Evolutionary conservation across 2,888 invertebrate species (phyloP), one percentile per base, ranked within the genome.

Genomic region (Drosophila paranaensis): DNA sequence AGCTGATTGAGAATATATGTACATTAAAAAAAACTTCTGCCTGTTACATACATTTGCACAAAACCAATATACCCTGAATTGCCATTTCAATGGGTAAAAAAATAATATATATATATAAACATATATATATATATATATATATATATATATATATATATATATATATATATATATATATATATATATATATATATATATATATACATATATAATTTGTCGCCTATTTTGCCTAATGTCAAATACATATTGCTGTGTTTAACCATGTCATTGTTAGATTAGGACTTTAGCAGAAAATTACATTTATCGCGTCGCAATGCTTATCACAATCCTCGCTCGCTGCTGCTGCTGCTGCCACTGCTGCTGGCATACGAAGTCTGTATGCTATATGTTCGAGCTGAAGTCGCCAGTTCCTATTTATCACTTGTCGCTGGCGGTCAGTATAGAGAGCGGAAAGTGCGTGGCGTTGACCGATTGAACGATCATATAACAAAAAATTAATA

Each of bases 381-480:
- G 20, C 11, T 2, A 5, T 11, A 0, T 13, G 8, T 6, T 56
- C 14, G 5, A 25, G 8, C 25, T 8, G n/a, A 3, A 6, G 9
- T 30, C 42, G 30, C 54, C 54, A 74, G 74, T 74, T 71, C 48
- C 20, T n/a, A 13, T 25, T 46, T 25, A 40, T 40, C 42, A 43
- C 35, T 61, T 37, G 71, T 9, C 39, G 54, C 27, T 10, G 10
- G 3, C 60, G 65, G 74, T 75, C 45, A 37, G 25, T 13, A 9
- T n/a, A 6, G 27, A n/a, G 48, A 48, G 14, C 43, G 43, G 43
- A 20, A 43, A 20, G 20, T 20, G 20, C 0, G 43, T 2, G 20
- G 6, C 20, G 1, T 4, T 2, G 6, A 6, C 43, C 11, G 2
- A 5, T 13, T 13, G 20, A 13, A 43, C 6, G 20, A 43, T 43